Conservation (phyloP, 1,140 invertebrate species). For the Leptopilina clavipes region DNA sequence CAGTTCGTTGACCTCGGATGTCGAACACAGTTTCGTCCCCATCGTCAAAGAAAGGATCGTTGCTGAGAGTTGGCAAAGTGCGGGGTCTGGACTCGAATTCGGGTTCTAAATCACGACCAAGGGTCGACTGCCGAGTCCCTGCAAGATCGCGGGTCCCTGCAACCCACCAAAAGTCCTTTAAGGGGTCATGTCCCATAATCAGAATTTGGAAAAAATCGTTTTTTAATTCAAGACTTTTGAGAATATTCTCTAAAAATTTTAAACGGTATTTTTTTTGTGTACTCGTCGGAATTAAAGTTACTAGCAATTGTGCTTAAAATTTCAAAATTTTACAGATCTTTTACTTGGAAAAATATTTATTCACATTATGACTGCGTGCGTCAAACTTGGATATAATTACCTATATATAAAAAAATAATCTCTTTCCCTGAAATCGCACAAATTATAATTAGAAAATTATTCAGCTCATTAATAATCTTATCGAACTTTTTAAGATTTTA, state of each 20-base stretch:
- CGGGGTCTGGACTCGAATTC: constrained; percentile 63
- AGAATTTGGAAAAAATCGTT: neutral
- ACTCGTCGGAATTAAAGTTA: no score
- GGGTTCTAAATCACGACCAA: constrained; percentile 67
- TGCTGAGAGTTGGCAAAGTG: constrained; percentile 40
- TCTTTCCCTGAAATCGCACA: neutral
- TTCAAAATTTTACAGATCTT: no score
- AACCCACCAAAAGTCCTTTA: constrained; percentile 61
- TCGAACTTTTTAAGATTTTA: neutral
- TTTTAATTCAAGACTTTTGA: no score
- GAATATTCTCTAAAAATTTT: no score
- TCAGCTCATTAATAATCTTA: neutral
- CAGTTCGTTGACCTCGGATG: constrained; percentile 68
- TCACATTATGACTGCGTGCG: neutral
- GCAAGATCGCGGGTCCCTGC: constrained; percentile 71
- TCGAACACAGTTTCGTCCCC: constrained; percentile 72
- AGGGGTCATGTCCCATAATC: constrained; percentile 37
- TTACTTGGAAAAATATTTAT: no score
- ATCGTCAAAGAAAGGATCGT: constrained; percentile 57
- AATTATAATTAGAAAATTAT: constrained; percentile 3
- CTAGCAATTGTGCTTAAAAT: no score
- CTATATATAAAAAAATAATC: neutral
- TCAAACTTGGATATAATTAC: neutral
- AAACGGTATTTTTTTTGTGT: no score
- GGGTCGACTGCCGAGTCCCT: constrained; percentile 62